Evolutionary conservation across 2,888 invertebrate genomes (phyloP), one percentile per base, ranked within the genome.

Genomic region (Gari tellinella): DNA sequence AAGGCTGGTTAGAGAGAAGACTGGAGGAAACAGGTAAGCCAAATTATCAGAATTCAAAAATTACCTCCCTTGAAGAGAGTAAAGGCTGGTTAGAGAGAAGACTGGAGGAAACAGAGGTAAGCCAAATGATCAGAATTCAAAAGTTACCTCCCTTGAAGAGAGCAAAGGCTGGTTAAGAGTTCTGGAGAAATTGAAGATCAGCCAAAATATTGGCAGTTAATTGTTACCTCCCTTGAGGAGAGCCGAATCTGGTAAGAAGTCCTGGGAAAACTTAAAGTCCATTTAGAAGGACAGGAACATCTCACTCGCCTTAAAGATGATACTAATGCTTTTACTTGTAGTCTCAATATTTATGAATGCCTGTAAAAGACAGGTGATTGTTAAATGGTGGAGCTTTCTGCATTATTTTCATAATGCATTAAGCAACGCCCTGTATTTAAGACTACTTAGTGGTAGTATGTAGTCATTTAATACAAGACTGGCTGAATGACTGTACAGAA

Each of bases 1-100:
- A 89, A 72, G 87, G 86, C 2, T 91, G 90, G 90, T 76, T 92
- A 56, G 90, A 92, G 70, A 89, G 92, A 69, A 83, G 91, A 38
- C 68, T 88, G n/a, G 83, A 92, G 2, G 79, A 84, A 40, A 91
- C 91, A 69, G 79, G 87, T 10, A 91, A 92, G 87, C 89, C 88
- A 64, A 17, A n/a, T n/a, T n/a, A 90, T 17, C 52, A 86, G 45
- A 70, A 80, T 31, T 67, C 70, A 12, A 86, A 86, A 40, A 63
- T 87, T 31, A 60, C 67, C 12, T 88, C 90, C 7, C 56, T 89
- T 14, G 90, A 90, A 46, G 88, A 90, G 45, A 80, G 88, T 19
- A 89, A 89, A 72, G 87, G 86, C 2, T 91, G 90, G 90, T 76
- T 92, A 56, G 90, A 92, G 70, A 83, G 91, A 40, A 68, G 88